These are phyloP conservation scores for Athetis lepigone DNA, from an alignment of 2,888 invertebrate species.

Conservation along the genomic window DNA sequence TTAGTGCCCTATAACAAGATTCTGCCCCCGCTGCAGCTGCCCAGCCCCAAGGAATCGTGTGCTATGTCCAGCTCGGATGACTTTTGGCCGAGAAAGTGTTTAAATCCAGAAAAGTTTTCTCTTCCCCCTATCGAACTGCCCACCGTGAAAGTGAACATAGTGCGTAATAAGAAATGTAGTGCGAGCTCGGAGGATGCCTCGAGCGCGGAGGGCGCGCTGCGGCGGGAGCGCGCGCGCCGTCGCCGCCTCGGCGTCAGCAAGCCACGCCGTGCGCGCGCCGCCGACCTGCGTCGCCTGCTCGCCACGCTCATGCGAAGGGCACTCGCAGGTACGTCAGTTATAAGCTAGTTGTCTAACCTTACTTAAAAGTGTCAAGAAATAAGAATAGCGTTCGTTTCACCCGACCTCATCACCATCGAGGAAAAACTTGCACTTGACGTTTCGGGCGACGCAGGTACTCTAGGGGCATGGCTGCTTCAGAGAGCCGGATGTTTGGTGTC, in stretches of 20 bases:
- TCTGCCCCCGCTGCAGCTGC: conserved; percentile 81
- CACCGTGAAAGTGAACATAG: conserved; percentile 47
- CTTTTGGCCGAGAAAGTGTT: conserved; percentile 74
- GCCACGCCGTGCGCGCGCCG: conserved; percentile 65
- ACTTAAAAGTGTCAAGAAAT: too few relatives aligned
- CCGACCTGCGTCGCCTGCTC: conserved; percentile 79
- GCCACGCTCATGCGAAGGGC: conserved; percentile 77
- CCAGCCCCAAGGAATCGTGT: conserved; percentile 69
- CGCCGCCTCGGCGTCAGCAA: conserved; percentile 68
- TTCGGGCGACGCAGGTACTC: too few relatives aligned
- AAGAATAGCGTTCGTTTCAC: too few relatives aligned
- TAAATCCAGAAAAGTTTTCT: conserved; percentile 74
- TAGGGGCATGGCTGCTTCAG: too few relatives aligned
- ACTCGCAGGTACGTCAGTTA: conserved; percentile 72
- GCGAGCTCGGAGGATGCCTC: conserved; percentile 50
- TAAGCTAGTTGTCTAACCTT: too few relatives aligned
- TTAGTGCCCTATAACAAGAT: conserved; percentile 74
- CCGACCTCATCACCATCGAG: too few relatives aligned
- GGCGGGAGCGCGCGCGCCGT: conserved; percentile 51
- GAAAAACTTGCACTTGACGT: too few relatives aligned
- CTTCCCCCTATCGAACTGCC: conserved; percentile 74
- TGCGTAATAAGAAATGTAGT: conserved; percentile 55
- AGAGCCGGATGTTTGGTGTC: too few relatives aligned
- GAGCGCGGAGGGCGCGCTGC: conserved; percentile 29
- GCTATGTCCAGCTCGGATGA: conserved; percentile 70